Evolutionary conservation across 2,888 invertebrate genomes (phyloP).

Genomic region (Apomyelois bistriatella): DNA sequence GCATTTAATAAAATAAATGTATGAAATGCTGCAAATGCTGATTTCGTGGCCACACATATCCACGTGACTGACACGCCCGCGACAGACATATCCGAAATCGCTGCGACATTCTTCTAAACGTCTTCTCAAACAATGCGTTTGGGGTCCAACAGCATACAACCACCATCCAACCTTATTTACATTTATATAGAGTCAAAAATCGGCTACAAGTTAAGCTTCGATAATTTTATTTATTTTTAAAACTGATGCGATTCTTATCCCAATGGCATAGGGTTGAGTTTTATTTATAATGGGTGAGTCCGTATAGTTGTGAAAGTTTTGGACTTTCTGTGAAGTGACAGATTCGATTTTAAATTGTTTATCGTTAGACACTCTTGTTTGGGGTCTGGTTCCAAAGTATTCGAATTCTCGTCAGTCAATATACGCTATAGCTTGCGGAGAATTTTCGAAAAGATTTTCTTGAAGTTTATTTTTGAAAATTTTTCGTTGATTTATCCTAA

Average conservation of each 20-base stretch:
- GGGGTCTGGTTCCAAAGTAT: slow-evolving; percentile 25
- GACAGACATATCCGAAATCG: slow-evolving; percentile 74
- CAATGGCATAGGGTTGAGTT: slow-evolving; percentile 20
- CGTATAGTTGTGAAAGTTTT: slow-evolving; percentile 46
- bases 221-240: not conserved
- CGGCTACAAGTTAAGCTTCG: not conserved
- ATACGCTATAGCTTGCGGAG: not conserved
- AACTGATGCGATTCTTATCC: slow-evolving; percentile 20
- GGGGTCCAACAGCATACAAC: slow-evolving; percentile 39
- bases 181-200: slow-evolving; percentile 8
- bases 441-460: not conserved
- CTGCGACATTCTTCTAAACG: slow-evolving; percentile 69
- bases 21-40: slow-evolving; percentile 16
- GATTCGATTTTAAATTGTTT: slow-evolving; percentile 67
- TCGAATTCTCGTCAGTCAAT: slow-evolving; percentile 10
- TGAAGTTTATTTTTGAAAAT: too few species aligned
- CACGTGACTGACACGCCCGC: slow-evolving; percentile 59
- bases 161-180: slow-evolving; percentile 9
- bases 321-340: slow-evolving; percentile 47
- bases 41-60: slow-evolving; percentile 38
- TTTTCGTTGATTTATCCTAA: too few species aligned
- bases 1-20: not conserved
- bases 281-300: slow-evolving; percentile 23
- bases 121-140: slow-evolving; percentile 59
- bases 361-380: slow-evolving; percentile 37